phyloP scores from a whole-genome alignment of 2,113 vertebrate genomes.

The Onychostruthus taczanowskii region DNA sequence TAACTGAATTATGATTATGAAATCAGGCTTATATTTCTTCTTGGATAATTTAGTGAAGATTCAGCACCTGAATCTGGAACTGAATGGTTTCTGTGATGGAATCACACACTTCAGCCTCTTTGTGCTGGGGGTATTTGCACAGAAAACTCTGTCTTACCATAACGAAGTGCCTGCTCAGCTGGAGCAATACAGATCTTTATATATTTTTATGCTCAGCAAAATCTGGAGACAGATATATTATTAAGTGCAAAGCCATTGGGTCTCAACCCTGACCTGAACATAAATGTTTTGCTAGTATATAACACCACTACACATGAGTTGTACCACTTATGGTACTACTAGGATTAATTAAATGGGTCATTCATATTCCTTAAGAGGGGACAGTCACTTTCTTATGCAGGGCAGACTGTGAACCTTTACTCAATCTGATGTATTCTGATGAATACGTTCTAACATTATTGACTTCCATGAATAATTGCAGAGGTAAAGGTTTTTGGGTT shows the following conservation, averaged over 20 bases:
- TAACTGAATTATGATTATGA: background rate
- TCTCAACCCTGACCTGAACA: background rate
- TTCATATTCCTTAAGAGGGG: background rate
- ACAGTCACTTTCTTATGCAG: background rate
- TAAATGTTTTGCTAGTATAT: slow-evolving; percentile 2
- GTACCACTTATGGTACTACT: background rate
- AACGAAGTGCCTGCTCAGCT: background rate
- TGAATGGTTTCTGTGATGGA: background rate
- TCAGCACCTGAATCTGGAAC: background rate
- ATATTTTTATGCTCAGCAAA: background rate
- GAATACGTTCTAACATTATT: background rate
- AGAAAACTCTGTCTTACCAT: background rate
- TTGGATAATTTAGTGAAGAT: background rate
- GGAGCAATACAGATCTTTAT: background rate
- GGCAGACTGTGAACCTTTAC: background rate
- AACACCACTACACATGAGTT: background rate
- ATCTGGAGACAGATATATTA: background rate
- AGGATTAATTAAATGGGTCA: background rate
- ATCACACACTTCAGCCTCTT: background rate
- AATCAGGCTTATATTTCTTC: background rate
- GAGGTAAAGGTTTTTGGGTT: background rate
- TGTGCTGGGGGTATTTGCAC: background rate
- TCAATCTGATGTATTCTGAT: background rate
- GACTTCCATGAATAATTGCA: slow-evolving; percentile 20
- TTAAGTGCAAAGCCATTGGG: background rate